These are phyloP conservation scores for Patella depressa DNA, from an alignment of 2,888 invertebrate genomes.

Conservation along the genomic window DNA sequence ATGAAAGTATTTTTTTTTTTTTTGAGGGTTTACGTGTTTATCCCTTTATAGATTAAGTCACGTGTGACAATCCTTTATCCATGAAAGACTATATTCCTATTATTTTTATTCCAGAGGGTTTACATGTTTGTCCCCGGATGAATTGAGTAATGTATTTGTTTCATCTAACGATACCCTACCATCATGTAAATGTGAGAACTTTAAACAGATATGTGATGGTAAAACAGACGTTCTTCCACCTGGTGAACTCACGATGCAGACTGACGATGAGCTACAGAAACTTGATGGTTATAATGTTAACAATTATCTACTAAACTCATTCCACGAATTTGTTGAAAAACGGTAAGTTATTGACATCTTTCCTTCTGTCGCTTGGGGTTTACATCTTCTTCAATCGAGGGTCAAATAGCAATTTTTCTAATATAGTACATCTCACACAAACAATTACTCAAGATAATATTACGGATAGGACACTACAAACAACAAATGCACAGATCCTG, in stretches of 20 bases:
- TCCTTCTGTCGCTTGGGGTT: not conserved
- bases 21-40: too few relatives aligned
- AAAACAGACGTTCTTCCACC: slow-evolving; percentile 39
- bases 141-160: not conserved
- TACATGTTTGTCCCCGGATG: not conserved
- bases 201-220: slow-evolving; percentile 41
- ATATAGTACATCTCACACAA: too few relatives aligned
- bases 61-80: too few relatives aligned
- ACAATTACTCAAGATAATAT: too few relatives aligned
- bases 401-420: not conserved
- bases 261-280: slow-evolving; percentile 57
- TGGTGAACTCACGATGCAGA: slow-evolving; percentile 37
- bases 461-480: too few relatives aligned
- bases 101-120: not conserved
- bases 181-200: slow-evolving; percentile 45
- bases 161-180: not conserved
- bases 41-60: too few relatives aligned
- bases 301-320: slow-evolving; percentile 62
- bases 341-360: slow-evolving; percentile 38
- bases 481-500: too few relatives aligned
- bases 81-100: too few relatives aligned
- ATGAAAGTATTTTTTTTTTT: too few relatives aligned
- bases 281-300: slow-evolving; percentile 49
- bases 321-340: slow-evolving; percentile 49
- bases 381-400: slow-evolving; percentile 20